These are phyloP conservation scores for Acanthurus leucopareius DNA, from an alignment of 2,797 vertebrate genomes.

Conservation along the genomic window DNA sequence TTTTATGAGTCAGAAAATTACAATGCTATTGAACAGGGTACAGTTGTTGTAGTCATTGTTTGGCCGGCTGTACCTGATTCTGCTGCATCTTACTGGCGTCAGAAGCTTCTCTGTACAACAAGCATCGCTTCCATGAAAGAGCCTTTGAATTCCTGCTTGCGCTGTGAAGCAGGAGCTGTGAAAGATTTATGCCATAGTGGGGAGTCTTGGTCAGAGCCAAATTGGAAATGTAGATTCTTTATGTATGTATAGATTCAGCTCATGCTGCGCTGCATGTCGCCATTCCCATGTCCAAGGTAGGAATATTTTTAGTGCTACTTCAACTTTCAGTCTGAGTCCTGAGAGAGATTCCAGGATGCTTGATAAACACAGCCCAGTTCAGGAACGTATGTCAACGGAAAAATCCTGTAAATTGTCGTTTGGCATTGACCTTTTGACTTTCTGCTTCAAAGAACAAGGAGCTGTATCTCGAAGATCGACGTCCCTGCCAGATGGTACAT, in stretches of 20 bases:
- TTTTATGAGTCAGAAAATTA: constrained; percentile 59
- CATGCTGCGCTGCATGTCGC: constrained; percentile 32
- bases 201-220: constrained; percentile 30
- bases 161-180: constrained; percentile 32
- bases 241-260: constrained; percentile 30
- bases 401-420: constrained; percentile 20
- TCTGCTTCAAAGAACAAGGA: constrained; percentile 10
- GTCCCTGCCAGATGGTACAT: constrained; percentile 15
- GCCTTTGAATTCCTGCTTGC: constrained; percentile 38
- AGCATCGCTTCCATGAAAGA: constrained; percentile 32
- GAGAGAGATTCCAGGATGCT: constrained; percentile 5
- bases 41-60: constrained; percentile 51
- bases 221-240: constrained; percentile 36
- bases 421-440: constrained; percentile 30
- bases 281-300: constrained; percentile 28
- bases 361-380: constrained; percentile 25
- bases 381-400: constrained; percentile 13
- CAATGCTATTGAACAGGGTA: constrained; percentile 33
- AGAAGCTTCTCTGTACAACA: constrained; percentile 22
- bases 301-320: constrained; percentile 34
- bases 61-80: constrained; percentile 41
- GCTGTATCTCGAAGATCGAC: constrained; percentile 6
- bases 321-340: constrained; percentile 9
- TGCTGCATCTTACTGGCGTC: constrained; percentile 33
- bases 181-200: constrained; percentile 35